Percentiles rank a stretch among this genome's conserved stretches.
phyloP scores from a whole-genome alignment of 2,888 invertebrate species.

The Leucophora obtusa region DNA sequence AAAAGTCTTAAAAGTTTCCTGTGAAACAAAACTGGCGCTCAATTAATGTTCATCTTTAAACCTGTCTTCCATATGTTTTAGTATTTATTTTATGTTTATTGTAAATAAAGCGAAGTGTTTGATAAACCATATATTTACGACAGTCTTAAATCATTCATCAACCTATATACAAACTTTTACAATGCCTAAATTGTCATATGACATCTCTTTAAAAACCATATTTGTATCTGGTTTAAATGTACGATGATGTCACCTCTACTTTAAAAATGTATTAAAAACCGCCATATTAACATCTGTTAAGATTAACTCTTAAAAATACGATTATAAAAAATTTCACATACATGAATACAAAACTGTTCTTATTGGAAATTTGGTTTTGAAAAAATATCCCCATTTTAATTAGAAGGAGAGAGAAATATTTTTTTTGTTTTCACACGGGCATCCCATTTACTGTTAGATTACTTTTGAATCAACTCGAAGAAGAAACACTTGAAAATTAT shows the following conservation, averaged over 20 bases:
- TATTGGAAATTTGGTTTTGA: background rate
- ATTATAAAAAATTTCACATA: conserved; percentile 9
- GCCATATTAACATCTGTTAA: conserved; percentile 76
- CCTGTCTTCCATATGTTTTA: conserved; percentile 61
- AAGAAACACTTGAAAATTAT: conserved; percentile 11
- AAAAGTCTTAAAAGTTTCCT: background rate
- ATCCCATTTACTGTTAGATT: conserved; percentile 8
- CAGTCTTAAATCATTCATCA: conserved; percentile 64
- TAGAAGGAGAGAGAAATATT: background rate
- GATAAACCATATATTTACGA: conserved; percentile 49
- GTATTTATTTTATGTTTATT: conserved; percentile 22
- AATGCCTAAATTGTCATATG: background rate
- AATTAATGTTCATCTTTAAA: conserved; percentile 39
- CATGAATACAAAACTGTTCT: conserved; percentile 24
- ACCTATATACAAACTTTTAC: conserved; percentile 22
- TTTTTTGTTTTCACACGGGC: background rate
- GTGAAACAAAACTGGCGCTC: conserved; percentile 35
- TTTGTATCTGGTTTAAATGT: conserved; percentile 24
- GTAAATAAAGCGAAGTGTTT: conserved; percentile 28
- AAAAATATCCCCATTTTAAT: background rate
- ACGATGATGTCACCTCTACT: conserved; percentile 50
- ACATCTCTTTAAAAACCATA: conserved; percentile 7
- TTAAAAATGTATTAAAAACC: conserved; percentile 33
- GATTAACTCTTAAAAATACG: conserved; percentile 74
- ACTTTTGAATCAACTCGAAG: conserved; percentile 20